Base-by-base conservation (phyloP, 1,140 invertebrate species). In the Cherax destructor region DNA sequence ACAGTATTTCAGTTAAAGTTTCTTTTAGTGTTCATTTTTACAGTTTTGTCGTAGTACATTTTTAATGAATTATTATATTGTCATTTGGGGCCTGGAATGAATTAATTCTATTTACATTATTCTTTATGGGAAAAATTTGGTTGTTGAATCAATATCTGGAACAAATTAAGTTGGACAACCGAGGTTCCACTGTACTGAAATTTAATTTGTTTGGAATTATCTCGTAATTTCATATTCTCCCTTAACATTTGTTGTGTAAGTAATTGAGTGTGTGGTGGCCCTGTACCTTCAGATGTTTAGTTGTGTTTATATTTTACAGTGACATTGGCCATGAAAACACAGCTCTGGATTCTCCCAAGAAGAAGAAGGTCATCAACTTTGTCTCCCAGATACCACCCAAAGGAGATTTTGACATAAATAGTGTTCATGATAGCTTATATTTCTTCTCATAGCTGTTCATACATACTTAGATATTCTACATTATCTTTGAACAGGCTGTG, bases 361-460 rank as follows among this genome's bases (percentile, higher is more conserved):
- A 92, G 72, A 81, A 92, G 61, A 83, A 89, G 77, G 80, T 93
- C n/a, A 92, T 90, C 65, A 86, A 74, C 30, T 18, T 93, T 0
- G 83, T 94, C 49, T 83, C 49, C 10, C 79, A 81, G 47, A 90
- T 94, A 11, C 93, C 93, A 47, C 24, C 86, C 59, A 93, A 94
- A 84, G 94, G 93, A 83, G 59, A 93, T n/a, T 92, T 92, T 77
- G 91, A 93, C 50, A 86, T 93, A 50, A 74, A 79, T 24, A 86
- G 87, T 69, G 92, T 93, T 21, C 79, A 91, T 85, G 6, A 92
- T 16, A 93, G 92, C n/a, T 80, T 52, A 18, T 93, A 86, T 88
- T 93, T 93, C 92, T 93, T 95, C 96, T 93, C 95, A 95, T 95
- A 92, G 11, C 65, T 5, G 24, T 30, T 30, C 30, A 74, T 74